These are phyloP conservation scores for Zapornia atra DNA, from an alignment of 2,113 vertebrate genomes.

Conservation along the genomic window DNA sequence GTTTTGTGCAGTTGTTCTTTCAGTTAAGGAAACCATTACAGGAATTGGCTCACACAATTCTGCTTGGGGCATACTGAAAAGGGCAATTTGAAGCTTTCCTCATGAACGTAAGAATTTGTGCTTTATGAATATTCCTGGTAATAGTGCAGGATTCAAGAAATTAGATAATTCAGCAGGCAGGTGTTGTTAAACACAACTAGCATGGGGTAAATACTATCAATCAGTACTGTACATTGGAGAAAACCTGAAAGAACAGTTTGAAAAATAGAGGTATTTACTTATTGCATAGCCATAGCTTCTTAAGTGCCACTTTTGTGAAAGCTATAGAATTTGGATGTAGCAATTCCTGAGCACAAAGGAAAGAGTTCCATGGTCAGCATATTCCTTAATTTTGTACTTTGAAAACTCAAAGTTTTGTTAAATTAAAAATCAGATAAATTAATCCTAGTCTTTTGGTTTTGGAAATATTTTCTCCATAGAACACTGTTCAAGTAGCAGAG, in stretches of 20 bases:
- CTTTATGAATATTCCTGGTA: not conserved
- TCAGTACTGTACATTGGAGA: not conserved
- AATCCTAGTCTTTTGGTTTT: not conserved
- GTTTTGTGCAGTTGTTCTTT: not conserved
- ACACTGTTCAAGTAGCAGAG: not conserved
- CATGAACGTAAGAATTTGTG: not conserved
- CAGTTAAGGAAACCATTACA: not conserved
- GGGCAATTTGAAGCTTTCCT: not conserved
- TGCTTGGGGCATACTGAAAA: not conserved
- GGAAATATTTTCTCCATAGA: not conserved
- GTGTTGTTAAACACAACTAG: not conserved
- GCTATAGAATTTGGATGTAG: not conserved
- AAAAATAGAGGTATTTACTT: not conserved
- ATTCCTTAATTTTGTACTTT: not conserved
- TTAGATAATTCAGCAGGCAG: not conserved
- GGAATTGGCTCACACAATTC: not conserved
- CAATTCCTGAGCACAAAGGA: not conserved
- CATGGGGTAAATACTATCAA: not conserved
- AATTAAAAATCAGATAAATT: not conserved
- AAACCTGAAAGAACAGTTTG: not conserved
- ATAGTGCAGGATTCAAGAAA: not conserved
- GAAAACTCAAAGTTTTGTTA: not conserved
- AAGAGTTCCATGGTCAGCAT: not conserved
- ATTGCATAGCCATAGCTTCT: not conserved
- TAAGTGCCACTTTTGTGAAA: not conserved